Conservation (phyloP, 2,113 vertebrate species). For the Tetrax tetrax region DNA sequence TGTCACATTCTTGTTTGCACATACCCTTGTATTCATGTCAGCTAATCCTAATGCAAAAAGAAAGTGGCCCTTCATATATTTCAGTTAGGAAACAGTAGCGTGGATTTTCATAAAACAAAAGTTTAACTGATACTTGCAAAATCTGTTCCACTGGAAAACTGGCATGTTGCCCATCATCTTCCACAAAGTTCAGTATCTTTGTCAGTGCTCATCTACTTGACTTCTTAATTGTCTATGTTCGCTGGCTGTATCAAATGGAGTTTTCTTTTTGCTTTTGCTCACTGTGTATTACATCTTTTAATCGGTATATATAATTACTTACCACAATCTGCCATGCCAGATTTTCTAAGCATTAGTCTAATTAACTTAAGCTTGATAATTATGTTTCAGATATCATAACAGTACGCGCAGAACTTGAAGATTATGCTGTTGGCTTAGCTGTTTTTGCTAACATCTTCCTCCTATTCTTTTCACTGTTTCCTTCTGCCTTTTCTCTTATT, state of each 20-base stretch:
- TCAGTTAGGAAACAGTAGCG: background rate
- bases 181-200: conserved; percentile 30
- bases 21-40: conserved; percentile 10
- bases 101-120: conserved; percentile 58
- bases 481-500: background rate
- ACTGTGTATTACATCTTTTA: conserved; percentile 75
- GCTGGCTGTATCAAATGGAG: conserved; percentile 54
- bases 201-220: conserved; percentile 41
- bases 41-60: background rate
- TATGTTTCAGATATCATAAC: conserved; percentile 74
- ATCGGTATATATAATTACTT: conserved; percentile 83
- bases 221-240: conserved; percentile 54
- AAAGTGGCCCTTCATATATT: background rate
- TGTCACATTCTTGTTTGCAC: conserved; percentile 52
- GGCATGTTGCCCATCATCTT: conserved; percentile 9
- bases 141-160: conserved; percentile 17
- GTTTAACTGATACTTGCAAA: conserved; percentile 42
- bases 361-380: conserved; percentile 84
- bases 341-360: conserved; percentile 84
- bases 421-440: conserved; percentile 62
- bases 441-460: conserved; percentile 59
- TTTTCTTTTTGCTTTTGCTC: conserved; percentile 67
- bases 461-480: conserved; percentile 18
- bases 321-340: conserved; percentile 80
- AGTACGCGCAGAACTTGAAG: conserved; percentile 46